A percentile compares a stretch with the other conserved stretches of the same genome.
phyloP scores from a whole-genome alignment of 92 coral and sea anemone genomes.

The Paramuricea clavata region DNA sequence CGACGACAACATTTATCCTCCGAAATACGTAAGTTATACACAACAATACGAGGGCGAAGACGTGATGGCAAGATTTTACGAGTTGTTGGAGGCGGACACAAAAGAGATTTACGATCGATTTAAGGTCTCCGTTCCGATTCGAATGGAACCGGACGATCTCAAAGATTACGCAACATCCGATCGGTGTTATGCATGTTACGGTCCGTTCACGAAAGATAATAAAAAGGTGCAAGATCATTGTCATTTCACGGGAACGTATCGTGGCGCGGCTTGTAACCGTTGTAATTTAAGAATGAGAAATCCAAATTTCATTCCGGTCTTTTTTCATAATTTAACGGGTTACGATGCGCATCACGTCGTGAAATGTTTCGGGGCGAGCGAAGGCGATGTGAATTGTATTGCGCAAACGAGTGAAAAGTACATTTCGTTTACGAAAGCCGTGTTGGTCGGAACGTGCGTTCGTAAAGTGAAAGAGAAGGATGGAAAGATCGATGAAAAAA shows the following conservation, averaged over 20 bases:
- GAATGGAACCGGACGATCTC: neutral
- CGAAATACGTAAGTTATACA: neutral
- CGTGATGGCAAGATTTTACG: neutral
- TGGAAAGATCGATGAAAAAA: too few species aligned
- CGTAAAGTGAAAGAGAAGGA: too few species aligned
- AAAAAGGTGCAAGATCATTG: neutral
- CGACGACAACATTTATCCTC: neutral
- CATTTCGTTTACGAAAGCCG: neutral
- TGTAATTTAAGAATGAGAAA: conserved; percentile 21
- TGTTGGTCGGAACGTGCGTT: neutral
- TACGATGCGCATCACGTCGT: too few species aligned
- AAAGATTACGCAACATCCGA: neutral
- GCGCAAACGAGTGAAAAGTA: neutral
- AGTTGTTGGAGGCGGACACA: neutral
- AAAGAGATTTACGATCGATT: neutral
- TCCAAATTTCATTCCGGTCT: conserved; percentile 52
- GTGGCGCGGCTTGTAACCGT: too few species aligned
- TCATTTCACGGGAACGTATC: too few species aligned
- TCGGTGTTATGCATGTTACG: neutral
- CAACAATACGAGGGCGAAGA: neutral
- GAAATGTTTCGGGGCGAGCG: neutral
- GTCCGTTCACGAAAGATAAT: neutral
- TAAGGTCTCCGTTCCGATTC: neutral
- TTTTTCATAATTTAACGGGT: conserved; percentile 53
- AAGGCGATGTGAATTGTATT: neutral